Evolutionary conservation across 2,888 invertebrate genomes (phyloP).

Genomic region (Dynastes maya): DNA sequence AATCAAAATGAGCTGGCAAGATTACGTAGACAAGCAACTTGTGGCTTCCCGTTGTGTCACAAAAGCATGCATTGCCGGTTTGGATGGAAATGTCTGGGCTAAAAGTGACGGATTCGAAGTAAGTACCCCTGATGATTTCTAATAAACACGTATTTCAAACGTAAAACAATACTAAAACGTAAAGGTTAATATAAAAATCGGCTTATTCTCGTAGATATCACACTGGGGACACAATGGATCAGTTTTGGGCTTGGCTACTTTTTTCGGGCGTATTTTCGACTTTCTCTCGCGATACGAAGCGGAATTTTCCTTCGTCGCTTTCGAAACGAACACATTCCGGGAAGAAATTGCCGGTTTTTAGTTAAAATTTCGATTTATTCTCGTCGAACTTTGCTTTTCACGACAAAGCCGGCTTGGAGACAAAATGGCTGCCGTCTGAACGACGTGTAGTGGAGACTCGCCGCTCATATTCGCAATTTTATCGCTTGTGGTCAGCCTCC

Average conservation of each 20-base stretch:
- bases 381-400: slow-evolving; percentile 37
- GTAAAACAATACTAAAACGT: not conserved
- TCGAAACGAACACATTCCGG: not conserved
- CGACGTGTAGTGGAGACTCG: slow-evolving; percentile 66
- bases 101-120: slow-evolving; percentile 95
- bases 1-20: slow-evolving; percentile 94
- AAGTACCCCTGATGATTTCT: slow-evolving; percentile 72
- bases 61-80: slow-evolving; percentile 95
- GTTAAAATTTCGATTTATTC: slow-evolving; percentile 12
- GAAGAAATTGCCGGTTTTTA: slow-evolving; percentile 2
- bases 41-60: slow-evolving; percentile 95
- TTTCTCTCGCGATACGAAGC: not conserved
- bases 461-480: slow-evolving; percentile 54
- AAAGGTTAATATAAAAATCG: not conserved
- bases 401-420: slow-evolving; percentile 62
- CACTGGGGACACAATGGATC: slow-evolving; percentile 2
- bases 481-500: slow-evolving; percentile 49
- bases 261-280: slow-evolving; percentile 25
- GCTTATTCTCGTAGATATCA: not conserved
- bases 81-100: slow-evolving; percentile 96
- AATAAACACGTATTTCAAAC: not conserved
- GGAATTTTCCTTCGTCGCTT: not conserved
- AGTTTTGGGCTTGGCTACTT: slow-evolving; percentile 58
- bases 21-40: slow-evolving; percentile 98
- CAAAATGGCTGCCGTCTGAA: slow-evolving; percentile 67